These are phyloP conservation scores for Caradrina clavipalpis DNA, from an alignment of 2,888 invertebrate species.

Conservation along the genomic window DNA sequence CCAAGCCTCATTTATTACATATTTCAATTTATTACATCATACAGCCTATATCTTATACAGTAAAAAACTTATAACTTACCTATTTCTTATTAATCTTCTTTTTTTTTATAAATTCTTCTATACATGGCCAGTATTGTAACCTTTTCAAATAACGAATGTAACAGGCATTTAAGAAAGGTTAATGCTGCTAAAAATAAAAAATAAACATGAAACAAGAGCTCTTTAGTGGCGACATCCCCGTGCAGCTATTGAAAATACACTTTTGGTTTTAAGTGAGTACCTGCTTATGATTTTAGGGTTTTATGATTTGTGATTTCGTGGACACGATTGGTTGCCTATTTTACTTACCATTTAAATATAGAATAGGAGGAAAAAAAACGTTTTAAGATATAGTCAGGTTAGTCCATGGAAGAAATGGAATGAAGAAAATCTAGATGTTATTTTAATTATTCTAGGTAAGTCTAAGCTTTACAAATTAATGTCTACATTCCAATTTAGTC, in stretches of 20 bases:
- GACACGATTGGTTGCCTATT: background rate
- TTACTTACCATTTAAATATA: background rate
- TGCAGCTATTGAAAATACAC: conserved; percentile 45
- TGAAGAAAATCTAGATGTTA: no score
- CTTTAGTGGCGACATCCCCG: conserved; percentile 30
- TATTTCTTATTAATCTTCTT: no score
- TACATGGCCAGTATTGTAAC: background rate
- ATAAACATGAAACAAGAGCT: conserved; percentile 36
- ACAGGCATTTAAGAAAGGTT: background rate
- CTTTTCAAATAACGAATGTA: background rate
- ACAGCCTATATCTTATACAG: background rate
- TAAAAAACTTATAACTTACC: background rate
- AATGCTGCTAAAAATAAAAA: conserved; percentile 15
- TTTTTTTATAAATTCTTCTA: background rate
- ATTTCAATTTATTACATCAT: conserved; percentile 31
- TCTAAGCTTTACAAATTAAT: no score
- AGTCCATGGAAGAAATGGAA: no score
- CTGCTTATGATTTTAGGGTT: conserved; percentile 3
- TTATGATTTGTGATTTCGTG: background rate
- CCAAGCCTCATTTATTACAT: conserved; percentile 17
- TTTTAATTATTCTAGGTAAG: no score
- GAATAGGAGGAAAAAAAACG: background rate
- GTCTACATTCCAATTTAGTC: no score
- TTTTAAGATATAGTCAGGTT: no score
- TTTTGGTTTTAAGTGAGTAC: conserved; percentile 2